phyloP scores from a whole-genome alignment of 2,797 vertebrate genomes.

The Scarus forsteni region DNA sequence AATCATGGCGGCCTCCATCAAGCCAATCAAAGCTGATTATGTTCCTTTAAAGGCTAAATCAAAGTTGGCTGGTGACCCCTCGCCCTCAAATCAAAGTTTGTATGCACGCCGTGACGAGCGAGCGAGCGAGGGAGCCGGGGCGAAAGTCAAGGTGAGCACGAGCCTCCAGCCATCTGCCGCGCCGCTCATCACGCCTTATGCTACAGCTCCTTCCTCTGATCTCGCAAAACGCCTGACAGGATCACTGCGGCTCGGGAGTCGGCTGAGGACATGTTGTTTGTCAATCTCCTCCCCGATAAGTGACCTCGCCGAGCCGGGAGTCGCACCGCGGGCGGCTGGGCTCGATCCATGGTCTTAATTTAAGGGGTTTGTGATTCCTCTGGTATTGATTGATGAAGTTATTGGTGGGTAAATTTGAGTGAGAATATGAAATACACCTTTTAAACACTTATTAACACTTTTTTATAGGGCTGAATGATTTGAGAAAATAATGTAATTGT shows the following conservation, averaged over 20 bases:
- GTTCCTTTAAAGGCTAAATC: conserved; percentile 41
- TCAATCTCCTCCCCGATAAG: conserved; percentile 63
- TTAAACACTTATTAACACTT: no score
- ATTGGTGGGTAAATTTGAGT: conserved; percentile 26
- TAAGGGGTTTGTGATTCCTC: no score
- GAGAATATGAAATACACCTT: no score
- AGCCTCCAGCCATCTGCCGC: conserved; percentile 72
- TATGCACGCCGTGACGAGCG: conserved; percentile 29
- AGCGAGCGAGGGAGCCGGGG: background rate
- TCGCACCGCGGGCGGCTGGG: no score
- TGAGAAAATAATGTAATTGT: no score
- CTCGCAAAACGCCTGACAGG: conserved; percentile 61
- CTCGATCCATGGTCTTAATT: background rate
- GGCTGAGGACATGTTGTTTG: conserved; percentile 61
- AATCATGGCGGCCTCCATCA: conserved; percentile 45
- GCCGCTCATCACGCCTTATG: conserved; percentile 49
- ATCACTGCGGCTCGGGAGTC: conserved; percentile 59
- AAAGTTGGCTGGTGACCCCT: conserved; percentile 47
- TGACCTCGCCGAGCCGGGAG: conserved; percentile 28
- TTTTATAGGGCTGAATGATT: no score
- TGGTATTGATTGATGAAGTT: conserved; percentile 25
- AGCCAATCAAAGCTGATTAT: conserved; percentile 60
- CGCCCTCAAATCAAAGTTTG: conserved; percentile 52
- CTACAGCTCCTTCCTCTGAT: conserved; percentile 62
- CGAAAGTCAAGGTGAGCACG: conserved; percentile 72